These are phyloP conservation scores for Caenorhabditis inopinata DNA, from an alignment of 1,140 invertebrate species.

Conservation along the genomic window DNA sequence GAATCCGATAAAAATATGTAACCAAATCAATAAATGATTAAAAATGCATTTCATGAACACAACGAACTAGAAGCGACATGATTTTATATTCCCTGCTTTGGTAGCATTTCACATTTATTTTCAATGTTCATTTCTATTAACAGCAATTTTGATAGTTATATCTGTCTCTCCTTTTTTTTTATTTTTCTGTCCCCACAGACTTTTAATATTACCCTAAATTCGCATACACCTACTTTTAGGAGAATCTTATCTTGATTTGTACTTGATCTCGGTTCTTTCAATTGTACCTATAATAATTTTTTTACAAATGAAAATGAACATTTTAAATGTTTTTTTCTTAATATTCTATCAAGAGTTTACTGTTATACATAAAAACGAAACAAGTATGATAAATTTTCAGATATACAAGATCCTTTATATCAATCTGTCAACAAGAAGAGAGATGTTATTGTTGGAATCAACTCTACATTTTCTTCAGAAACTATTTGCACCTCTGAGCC, in stretches of 20 bases:
- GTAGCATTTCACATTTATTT: neutral
- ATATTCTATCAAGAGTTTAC: slow-evolving; percentile 13
- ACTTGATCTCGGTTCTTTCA: slow-evolving; percentile 20
- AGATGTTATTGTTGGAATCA: slow-evolving; percentile 43
- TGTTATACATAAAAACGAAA: neutral
- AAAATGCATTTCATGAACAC: slow-evolving; percentile 20
- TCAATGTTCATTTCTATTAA: neutral
- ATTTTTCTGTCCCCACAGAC: neutral
- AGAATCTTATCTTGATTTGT: slow-evolving; percentile 1
- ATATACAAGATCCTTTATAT: slow-evolving; percentile 18
- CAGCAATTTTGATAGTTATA: slow-evolving; percentile 5
- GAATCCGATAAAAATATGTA: neutral
- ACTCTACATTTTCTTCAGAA: slow-evolving; percentile 42
- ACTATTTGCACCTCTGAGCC: slow-evolving; percentile 15
- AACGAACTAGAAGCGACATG: slow-evolving; percentile 25
- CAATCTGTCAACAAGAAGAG: slow-evolving; percentile 22
- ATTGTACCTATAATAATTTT: slow-evolving; percentile 14
- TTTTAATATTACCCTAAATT: neutral
- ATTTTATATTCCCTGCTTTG: neutral
- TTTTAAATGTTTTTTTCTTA: neutral
- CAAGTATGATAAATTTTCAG: neutral
- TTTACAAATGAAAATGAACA: neutral
- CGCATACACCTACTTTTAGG: slow-evolving; percentile 21
- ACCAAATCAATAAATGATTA: slow-evolving; percentile 7
- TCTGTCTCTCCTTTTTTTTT: neutral